A percentile compares a stretch with the other conserved stretches of the same genome.
These are phyloP conservation scores for Petromus typicus DNA, from an alignment of 2,113 vertebrate species.

Conservation along the genomic window DNA sequence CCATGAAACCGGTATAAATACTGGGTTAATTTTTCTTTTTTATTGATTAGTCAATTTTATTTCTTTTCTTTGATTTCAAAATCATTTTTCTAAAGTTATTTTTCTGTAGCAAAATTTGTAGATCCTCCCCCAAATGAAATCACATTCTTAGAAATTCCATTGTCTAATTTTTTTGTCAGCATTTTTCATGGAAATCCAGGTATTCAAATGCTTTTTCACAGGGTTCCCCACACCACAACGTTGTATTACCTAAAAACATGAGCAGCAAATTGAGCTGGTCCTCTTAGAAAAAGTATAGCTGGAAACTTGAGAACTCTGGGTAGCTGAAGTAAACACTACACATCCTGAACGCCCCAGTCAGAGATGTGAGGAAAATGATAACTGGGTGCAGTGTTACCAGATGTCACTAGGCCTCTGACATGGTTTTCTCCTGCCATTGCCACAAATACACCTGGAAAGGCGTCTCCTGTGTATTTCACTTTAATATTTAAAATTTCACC, in stretches of 20 bases:
- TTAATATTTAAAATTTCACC: constrained; percentile 98
- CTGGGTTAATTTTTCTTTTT: not conserved
- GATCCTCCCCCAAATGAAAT: not conserved
- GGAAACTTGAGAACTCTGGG: constrained; percentile 92
- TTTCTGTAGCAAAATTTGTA: not conserved
- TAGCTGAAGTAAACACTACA: not conserved
- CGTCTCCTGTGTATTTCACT: constrained; percentile 22
- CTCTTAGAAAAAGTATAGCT: constrained; percentile 94
- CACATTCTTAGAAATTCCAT: constrained; percentile 24
- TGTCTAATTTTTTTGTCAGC: constrained; percentile 93
- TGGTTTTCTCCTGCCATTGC: not conserved
- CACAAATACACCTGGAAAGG: not conserved
- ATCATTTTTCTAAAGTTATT: constrained; percentile 11
- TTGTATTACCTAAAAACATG: constrained; percentile 95
- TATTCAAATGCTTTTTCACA: constrained; percentile 94
- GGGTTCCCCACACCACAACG: constrained; percentile 95
- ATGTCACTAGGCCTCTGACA: not conserved
- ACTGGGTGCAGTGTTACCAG: not conserved
- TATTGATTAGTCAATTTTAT: constrained; percentile 14
- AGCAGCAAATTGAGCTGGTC: constrained; percentile 95
- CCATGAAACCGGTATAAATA: not conserved
- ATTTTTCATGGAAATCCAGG: constrained; percentile 95
- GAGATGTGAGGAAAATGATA: not conserved
- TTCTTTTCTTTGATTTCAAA: constrained; percentile 39
- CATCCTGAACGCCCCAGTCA: not conserved